Evolutionary conservation across 2,888 invertebrate genomes (phyloP).

Genomic region (Malthinus seriepunctatus): DNA sequence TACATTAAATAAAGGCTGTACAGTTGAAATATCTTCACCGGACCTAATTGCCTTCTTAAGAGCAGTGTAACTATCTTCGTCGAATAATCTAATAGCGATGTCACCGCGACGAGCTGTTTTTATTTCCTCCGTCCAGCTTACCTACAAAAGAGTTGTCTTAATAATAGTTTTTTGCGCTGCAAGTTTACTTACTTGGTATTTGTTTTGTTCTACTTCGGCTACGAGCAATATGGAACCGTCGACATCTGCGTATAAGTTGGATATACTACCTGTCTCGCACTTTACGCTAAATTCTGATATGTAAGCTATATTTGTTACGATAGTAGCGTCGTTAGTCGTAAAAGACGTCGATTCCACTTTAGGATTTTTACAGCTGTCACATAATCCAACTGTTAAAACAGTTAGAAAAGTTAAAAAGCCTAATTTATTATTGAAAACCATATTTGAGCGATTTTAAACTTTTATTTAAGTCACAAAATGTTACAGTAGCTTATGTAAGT

Average conservation of each 20-base stretch:
- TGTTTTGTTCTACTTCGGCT: conserved; percentile 74
- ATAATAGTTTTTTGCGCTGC: conserved; percentile 9
- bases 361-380: conserved; percentile 62
- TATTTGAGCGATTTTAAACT: too few relatives aligned
- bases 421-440: too few relatives aligned
- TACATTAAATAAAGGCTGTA: conserved; percentile 73
- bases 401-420: too few relatives aligned
- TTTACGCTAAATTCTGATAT: conserved; percentile 87
- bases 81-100: conserved; percentile 79
- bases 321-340: conserved; percentile 90
- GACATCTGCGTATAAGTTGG: conserved; percentile 85
- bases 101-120: conserved; percentile 81
- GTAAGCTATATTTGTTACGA: conserved; percentile 87
- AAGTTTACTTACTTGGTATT: conserved; percentile 75
- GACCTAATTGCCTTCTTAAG: conserved; percentile 80
- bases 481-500: too few relatives aligned
- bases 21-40: conserved; percentile 68
- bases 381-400: conserved; percentile 24
- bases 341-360: conserved; percentile 79
- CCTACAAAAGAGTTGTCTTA: conserved; percentile 56
- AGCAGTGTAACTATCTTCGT: conserved; percentile 90
- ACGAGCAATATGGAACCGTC: conserved; percentile 85
- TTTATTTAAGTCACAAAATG: too few relatives aligned
- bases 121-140: conserved; percentile 92
- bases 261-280: conserved; percentile 69